Conservation (phyloP, 2,888 invertebrate species). For the Drosophila setosimentum region DNA sequence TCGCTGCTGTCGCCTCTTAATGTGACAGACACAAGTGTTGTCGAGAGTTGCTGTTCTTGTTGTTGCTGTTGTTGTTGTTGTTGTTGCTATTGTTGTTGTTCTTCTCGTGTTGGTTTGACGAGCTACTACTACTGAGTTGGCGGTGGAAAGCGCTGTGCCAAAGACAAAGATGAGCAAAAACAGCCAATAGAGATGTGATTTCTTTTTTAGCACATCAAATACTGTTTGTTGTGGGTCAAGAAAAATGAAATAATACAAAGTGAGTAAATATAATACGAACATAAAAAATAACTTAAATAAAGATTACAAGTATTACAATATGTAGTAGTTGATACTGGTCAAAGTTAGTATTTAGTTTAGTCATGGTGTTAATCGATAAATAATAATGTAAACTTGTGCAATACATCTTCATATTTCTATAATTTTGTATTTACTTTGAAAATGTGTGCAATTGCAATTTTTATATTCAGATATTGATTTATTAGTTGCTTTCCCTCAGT, state of each 20-base stretch:
- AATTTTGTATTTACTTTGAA: background rate
- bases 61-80: conserved; percentile 6
- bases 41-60: conserved; percentile 19
- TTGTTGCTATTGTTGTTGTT: conserved; percentile 10
- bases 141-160: background rate
- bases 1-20: conserved; percentile 50
- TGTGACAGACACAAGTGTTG: conserved; percentile 60
- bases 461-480: background rate
- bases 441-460: background rate
- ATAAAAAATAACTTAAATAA: background rate
- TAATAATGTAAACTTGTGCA: no score
- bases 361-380: no score
- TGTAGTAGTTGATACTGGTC: background rate
- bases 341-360: no score
- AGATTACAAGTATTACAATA: accelerated
- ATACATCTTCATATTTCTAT: background rate
- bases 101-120: conserved; percentile 20
- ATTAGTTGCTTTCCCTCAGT: background rate
- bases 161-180: conserved; percentile 16
- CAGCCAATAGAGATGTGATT: conserved; percentile 6
- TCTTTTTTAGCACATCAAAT: background rate
- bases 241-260: background rate
- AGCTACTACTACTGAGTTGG: conserved; percentile 25
- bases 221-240: background rate
- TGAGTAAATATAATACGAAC: background rate